phyloP scores from a whole-genome alignment of 2,888 invertebrate species.

The Flexamia atlantica region DNA sequence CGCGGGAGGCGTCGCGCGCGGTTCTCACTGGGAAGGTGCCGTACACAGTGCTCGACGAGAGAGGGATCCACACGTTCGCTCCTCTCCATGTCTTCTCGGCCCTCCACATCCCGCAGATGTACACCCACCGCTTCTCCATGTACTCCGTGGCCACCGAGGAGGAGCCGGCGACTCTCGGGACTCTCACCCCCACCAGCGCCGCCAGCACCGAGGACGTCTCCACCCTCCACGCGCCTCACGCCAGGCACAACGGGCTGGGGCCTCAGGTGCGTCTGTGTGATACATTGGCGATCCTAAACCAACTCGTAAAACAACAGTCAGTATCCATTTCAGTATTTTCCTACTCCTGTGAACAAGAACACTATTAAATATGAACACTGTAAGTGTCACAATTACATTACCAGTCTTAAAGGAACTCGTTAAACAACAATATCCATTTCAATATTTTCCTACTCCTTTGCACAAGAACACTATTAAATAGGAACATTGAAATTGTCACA shows the following conservation, averaged over 20 bases:
- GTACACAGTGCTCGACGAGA: slow-evolving; percentile 87
- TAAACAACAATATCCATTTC: no score
- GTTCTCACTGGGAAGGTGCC: slow-evolving; percentile 86
- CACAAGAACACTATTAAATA: no score
- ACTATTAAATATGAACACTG: no score
- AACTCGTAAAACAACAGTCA: no score
- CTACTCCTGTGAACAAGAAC: no score
- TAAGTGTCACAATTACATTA: no score
- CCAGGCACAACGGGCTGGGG: background rate
- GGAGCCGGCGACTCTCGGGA: slow-evolving; percentile 68
- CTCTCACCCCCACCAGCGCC: slow-evolving; percentile 73
- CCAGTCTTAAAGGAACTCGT: background rate
- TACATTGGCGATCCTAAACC: no score
- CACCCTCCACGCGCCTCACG: background rate
- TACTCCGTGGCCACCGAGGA: slow-evolving; percentile 65
- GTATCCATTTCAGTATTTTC: no score
- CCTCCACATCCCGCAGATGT: slow-evolving; percentile 81
- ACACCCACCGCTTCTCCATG: slow-evolving; percentile 77
- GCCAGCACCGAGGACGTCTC: slow-evolving; percentile 64
- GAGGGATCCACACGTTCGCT: slow-evolving; percentile 86
- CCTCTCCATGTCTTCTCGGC: slow-evolving; percentile 86
- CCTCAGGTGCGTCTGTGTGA: background rate
- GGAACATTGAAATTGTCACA: no score
- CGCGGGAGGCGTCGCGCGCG: slow-evolving; percentile 85
- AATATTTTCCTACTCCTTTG: no score